These are phyloP conservation scores for Crotophaga sulcirostris DNA, from an alignment of 2,113 vertebrate species.

Conservation along the genomic window DNA sequence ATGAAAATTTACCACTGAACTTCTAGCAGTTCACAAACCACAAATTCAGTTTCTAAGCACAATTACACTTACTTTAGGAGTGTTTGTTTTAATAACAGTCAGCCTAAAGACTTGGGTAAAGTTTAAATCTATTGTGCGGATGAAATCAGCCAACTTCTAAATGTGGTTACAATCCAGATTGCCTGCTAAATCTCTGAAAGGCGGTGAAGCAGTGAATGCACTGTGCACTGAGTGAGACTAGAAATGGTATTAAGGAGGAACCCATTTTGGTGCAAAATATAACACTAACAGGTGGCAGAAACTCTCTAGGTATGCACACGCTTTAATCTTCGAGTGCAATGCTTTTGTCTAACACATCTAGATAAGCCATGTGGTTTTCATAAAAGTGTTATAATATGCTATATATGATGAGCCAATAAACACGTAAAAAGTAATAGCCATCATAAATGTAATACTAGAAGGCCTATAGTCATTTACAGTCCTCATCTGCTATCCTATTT, in stretches of 20 bases:
- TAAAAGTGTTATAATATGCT: neutral
- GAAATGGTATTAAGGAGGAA: neutral
- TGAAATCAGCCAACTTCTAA: neutral
- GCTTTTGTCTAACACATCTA: neutral
- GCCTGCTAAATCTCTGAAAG: neutral
- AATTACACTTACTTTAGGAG: neutral
- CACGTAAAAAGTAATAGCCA: neutral
- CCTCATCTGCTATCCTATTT: neutral
- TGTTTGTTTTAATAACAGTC: neutral
- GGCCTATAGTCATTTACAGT: neutral
- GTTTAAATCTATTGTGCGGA: neutral
- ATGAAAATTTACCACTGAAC: neutral
- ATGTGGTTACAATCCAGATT: neutral
- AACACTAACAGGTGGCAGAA: neutral
- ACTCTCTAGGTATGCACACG: neutral
- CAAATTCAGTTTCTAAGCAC: neutral
- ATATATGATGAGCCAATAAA: neutral
- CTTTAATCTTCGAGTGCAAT: neutral
- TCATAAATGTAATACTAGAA: neutral
- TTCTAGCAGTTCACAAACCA: neutral
- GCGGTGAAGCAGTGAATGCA: neutral
- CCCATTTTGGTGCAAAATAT: neutral
- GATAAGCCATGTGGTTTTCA: neutral
- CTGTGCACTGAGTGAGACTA: neutral
- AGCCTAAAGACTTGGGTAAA: neutral